Base-by-base conservation (phyloP, 2,113 vertebrate species). In the Misgurnus anguillicaudatus region DNA sequence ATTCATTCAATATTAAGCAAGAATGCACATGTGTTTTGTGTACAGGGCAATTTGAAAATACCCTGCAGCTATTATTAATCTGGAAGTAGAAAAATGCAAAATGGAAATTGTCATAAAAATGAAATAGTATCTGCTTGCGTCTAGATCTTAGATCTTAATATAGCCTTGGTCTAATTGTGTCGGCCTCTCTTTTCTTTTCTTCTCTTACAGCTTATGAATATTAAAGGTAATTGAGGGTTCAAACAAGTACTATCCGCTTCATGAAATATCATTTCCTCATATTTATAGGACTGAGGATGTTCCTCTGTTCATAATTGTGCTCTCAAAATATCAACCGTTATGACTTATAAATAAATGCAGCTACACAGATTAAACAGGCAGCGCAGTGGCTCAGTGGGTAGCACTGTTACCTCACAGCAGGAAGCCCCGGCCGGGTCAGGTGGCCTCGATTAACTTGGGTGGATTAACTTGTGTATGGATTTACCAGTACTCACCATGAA, bases 161-260 rank as follows among this genome's bases (percentile, higher is more conserved):
- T 60, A 71, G 19, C 65, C 70, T 39, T 38, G 57, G 73, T 64
- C 64, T 75, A 70, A 78, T 78, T 77, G 61, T 73, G 66, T 70
- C 60, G 58, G 38, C 61, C 63, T 68, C 39, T 73, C 66, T 31
- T 63, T 73, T 64, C n/a, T 77, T 13, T 14, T 24, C 21, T 72
- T 65, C 58, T 16, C 8, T 75, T 58, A n/a, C 68, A 24, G 42
- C 68, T 41, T 41, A 47, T 68, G 53, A 80, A 45, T 47, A 77
- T 62, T 48, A 77, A 85, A 74, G 55, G 55, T 38, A 79, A 67
- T 63, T 75, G 42, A 75, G 69, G 65, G 80, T 71, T 39, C 48
- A 60, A 19, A 47, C 42, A 9, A 3, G 38, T 60, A 36, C 17
- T 68, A 9, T 68, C 68, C 36, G 0, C 8, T 45, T 14, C 17